These are phyloP conservation scores for Metacarcinus magister DNA, from an alignment of 2,888 invertebrate species.

Conservation along the genomic window DNA sequence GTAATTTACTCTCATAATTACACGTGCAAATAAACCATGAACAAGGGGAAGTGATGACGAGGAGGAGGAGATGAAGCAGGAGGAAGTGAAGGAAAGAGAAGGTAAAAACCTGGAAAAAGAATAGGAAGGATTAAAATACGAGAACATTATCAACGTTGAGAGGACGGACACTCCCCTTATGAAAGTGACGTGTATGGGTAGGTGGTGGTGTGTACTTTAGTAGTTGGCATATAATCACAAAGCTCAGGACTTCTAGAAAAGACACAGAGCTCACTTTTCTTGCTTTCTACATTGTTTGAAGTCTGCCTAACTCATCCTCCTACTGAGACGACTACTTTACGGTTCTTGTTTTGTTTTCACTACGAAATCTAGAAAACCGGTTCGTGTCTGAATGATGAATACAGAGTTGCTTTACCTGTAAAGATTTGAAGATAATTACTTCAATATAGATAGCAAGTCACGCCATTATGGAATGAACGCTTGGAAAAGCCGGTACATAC, in stretches of 20 bases:
- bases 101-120: background rate
- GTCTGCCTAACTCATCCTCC: background rate
- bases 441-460: background rate
- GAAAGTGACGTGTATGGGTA: background rate
- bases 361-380: background rate
- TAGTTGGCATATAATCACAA: background rate
- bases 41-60: background rate
- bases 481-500: background rate
- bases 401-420: background rate
- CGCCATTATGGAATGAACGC: background rate
- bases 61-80: background rate
- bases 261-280: background rate
- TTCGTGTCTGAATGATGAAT: background rate
- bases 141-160: background rate
- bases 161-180: background rate
- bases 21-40: slow-evolving; percentile 10
- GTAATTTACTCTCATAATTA: slow-evolving; percentile 4
- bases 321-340: background rate
- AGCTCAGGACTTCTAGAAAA: background rate
- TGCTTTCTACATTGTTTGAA: background rate
- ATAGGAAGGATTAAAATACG: background rate
- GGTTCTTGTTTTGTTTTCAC: background rate
- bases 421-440: background rate
- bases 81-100: background rate
- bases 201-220: background rate